Evolutionary conservation across 2,797 vertebrate genomes (phyloP).

Genomic region (Malurus splendens): DNA sequence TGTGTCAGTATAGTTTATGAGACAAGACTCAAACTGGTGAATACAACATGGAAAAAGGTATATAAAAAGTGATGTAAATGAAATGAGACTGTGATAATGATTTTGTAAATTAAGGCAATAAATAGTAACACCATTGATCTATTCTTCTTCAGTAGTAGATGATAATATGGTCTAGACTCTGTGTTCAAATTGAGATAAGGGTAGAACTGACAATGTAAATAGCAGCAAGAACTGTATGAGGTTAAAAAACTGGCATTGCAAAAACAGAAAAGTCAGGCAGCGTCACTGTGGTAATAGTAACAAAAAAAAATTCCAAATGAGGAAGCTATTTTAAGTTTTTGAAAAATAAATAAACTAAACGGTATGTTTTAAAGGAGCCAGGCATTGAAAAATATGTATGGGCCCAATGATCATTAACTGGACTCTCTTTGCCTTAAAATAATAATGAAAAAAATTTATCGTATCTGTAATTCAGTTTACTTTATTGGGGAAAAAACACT

Average conservation of each 20-base stretch:
- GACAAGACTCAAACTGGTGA: not conserved
- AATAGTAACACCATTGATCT: not conserved
- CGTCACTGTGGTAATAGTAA: not conserved
- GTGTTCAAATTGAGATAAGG: not conserved
- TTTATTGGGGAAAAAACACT: not conserved
- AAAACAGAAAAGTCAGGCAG: not conserved
- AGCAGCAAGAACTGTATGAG: not conserved
- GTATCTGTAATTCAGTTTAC: not conserved
- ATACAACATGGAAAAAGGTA: not conserved
- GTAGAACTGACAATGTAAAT: not conserved
- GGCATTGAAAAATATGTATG: not conserved
- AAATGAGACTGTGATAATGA: not conserved
- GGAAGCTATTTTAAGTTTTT: not conserved
- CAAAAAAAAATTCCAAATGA: not conserved
- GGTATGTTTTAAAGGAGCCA: not conserved
- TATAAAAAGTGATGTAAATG: not conserved
- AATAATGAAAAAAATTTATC: not conserved
- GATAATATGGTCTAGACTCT: not conserved
- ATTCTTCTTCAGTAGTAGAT: not conserved
- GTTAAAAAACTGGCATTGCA: not conserved
- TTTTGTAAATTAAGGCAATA: not conserved
- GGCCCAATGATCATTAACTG: not conserved
- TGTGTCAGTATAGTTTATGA: not conserved
- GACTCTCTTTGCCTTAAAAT: not conserved
- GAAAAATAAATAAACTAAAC: not conserved